Evolutionary conservation across 2,888 invertebrate genomes (phyloP), one percentile per base, ranked within the genome.

Genomic region (Lepidonotus clava): DNA sequence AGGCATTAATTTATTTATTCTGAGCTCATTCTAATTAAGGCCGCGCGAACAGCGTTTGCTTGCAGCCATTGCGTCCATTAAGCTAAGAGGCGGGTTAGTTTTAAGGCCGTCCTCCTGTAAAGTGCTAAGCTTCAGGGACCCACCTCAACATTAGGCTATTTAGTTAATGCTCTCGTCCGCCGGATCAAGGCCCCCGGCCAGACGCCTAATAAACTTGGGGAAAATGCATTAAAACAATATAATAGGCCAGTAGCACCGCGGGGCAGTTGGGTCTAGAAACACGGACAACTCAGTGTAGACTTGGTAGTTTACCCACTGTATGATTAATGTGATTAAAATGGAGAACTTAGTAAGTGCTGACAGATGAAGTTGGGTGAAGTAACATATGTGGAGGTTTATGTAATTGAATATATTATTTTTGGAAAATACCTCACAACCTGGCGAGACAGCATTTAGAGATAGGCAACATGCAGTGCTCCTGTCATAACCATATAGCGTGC

Each of bases 1-100:
- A 46, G 24, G 51, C 80, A 80, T 80, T 80, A 80, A 80, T 80
- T 80, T 80, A 80, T 80, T 80, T 80, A 80, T 80, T 51, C 51
- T 46, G 46, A 46, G 80, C 46, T 41, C 80, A 80, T 80, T 80
- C 80, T 80, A 80, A 80, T 80, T 80, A 80, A 24, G 80, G 28
- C 21, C 11, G 80, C 24, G 18, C 66, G n/a, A 8, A 34, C 80
- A 51, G 41, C 46, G 80, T 80, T n/a, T 41, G 51, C 80, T 28
- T 28, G 32, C 80, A 32, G 80, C 32, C 51, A 38, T 14, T 1
- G 80, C 80, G 32, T 41, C 80, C 80, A 80, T 80, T 80, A 80
- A 46, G 51, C 80, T 46, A 80, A 80, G 80, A 80, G 80, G 46
- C 80, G 41, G 46, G 80, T 51, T 51, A 80, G 80, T 80, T 80